Evolutionary conservation across 2,113 vertebrate genomes (phyloP).

Genomic region (Psittacula cyanocephala): DNA sequence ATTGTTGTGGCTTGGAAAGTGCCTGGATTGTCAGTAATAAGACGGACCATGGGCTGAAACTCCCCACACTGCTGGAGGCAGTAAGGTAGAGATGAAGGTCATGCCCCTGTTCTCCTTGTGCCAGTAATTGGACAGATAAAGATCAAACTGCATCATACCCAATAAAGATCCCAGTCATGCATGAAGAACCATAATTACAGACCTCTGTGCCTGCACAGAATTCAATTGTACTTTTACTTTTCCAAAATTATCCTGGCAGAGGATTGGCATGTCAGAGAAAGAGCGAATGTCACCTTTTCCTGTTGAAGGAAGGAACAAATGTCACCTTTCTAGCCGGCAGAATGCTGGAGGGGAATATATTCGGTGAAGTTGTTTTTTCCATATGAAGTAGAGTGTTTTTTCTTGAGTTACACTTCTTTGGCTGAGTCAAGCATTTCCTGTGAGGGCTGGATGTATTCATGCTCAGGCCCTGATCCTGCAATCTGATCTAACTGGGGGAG

Average conservation of each 20-base stretch:
- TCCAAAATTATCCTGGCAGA: neutral
- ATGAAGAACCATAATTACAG: slow-evolving; percentile 17
- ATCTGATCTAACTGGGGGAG: slow-evolving; percentile 17
- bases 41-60: neutral
- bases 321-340: neutral
- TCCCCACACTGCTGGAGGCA: rapidly evolving
- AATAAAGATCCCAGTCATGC: neutral
- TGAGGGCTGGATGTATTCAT: neutral
- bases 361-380: neutral
- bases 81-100: slow-evolving; percentile 9
- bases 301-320: neutral
- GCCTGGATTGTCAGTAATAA: neutral
- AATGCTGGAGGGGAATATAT: neutral
- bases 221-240: neutral
- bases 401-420: slow-evolving; percentile 34
- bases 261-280: neutral
- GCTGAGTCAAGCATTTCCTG: slow-evolving; percentile 29
- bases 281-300: neutral
- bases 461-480: slow-evolving; percentile 37
- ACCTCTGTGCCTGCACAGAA: neutral
- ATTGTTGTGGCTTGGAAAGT: neutral
- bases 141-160: slow-evolving; percentile 22
- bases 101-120: neutral
- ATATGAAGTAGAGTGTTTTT: neutral
- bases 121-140: slow-evolving; percentile 10